Conservation (phyloP, 2,888 invertebrate species). For the Coleophora flavipennella region DNA sequence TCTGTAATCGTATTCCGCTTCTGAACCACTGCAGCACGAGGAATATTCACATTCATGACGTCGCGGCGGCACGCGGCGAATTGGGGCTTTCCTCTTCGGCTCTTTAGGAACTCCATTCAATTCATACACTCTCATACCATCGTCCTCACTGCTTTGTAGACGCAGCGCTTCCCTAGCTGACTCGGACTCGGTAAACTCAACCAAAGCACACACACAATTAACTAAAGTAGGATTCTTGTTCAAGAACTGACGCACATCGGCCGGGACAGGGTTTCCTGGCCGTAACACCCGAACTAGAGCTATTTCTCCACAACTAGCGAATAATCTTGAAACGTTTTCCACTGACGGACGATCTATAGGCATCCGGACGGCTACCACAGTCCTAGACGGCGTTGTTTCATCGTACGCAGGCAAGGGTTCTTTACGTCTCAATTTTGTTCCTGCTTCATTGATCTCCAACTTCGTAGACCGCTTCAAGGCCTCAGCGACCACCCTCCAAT, state of each 20-base stretch:
- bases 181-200: conserved; percentile 92
- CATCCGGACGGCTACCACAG: conserved; percentile 89
- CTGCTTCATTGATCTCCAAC: conserved; percentile 90
- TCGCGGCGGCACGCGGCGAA: conserved; percentile 74
- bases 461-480: conserved; percentile 84
- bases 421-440: conserved; percentile 89
- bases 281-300: conserved; percentile 88
- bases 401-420: conserved; percentile 91
- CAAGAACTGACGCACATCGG: conserved; percentile 91
- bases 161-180: conserved; percentile 87
- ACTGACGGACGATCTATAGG: conserved; percentile 89
- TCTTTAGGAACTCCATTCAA: conserved; percentile 81
- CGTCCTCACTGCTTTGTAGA: conserved; percentile 71
- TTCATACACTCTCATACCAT: conserved; percentile 82
- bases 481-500: conserved; percentile 93
- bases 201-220: conserved; percentile 88
- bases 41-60: conserved; percentile 77
- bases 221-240: conserved; percentile 92
- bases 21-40: conserved; percentile 67
- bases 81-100: conserved; percentile 80
- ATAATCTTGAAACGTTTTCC: conserved; percentile 92
- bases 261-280: conserved; percentile 91
- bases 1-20: conserved; percentile 62
- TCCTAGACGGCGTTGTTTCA: conserved; percentile 93
- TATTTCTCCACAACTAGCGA: conserved; percentile 91